Percentiles rank a stretch among this genome's conserved stretches.
phyloP scores from a whole-genome alignment of 1,140 invertebrate species.

The Callitettix versicolor region DNA sequence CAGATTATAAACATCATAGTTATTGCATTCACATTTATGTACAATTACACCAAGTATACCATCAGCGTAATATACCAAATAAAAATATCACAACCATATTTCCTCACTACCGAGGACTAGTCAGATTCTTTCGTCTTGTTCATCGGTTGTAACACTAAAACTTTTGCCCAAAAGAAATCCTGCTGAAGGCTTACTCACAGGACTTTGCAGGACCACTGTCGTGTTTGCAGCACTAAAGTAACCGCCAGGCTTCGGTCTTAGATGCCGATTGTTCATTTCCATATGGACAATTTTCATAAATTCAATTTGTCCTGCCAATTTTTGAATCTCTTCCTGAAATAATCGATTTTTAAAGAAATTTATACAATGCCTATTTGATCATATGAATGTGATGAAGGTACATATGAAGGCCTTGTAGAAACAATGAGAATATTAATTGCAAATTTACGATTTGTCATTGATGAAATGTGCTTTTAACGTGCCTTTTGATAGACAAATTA shows the following conservation, averaged over 20 bases:
- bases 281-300: constrained; percentile 88
- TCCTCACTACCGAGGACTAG: constrained; percentile 34
- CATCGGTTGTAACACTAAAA: constrained; percentile 19
- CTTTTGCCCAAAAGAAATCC: constrained; percentile 10
- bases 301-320: constrained; percentile 80
- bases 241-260: constrained; percentile 68
- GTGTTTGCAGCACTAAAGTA: constrained; percentile 51
- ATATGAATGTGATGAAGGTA: too few relatives aligned
- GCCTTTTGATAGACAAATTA: too few relatives aligned
- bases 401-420: too few relatives aligned
- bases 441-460: too few relatives aligned
- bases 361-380: too few relatives aligned
- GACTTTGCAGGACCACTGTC: constrained; percentile 36
- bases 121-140: constrained; percentile 35
- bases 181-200: constrained; percentile 7
- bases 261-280: constrained; percentile 80
- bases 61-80: too few relatives aligned
- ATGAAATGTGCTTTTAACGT: too few relatives aligned
- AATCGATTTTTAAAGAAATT: too few relatives aligned
- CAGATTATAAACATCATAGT: too few relatives aligned
- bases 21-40: too few relatives aligned
- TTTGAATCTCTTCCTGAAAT: constrained; percentile 74
- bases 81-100: constrained; percentile 24
- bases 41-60: too few relatives aligned
- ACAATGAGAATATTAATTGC: too few relatives aligned